These are phyloP conservation scores for Aurelia coerulea DNA, from an alignment of 30 jellyfish, hydroid and myxozoan species.

Conservation along the genomic window DNA sequence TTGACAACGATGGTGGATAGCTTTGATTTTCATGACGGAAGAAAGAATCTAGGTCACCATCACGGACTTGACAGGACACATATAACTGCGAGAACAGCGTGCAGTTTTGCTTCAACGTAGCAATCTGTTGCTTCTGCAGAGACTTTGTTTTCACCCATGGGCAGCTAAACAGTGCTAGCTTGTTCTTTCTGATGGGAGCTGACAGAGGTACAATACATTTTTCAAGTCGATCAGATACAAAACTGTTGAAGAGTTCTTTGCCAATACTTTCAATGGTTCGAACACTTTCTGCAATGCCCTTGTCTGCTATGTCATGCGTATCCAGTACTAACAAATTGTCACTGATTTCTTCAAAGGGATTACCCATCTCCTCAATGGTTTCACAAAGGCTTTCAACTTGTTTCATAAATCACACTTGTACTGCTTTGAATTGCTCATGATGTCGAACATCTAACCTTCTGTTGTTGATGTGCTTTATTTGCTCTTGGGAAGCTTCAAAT, in stretches of 20 bases:
- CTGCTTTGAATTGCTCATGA: constrained; percentile 36
- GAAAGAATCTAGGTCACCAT: constrained; percentile 43
- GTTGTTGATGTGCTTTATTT: not conserved
- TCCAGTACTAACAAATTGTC: not conserved
- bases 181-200: constrained; percentile 26
- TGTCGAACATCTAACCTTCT: not conserved
- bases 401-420: constrained; percentile 8
- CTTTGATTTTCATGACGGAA: constrained; percentile 47
- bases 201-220: not conserved
- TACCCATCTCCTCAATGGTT: constrained; percentile 18
- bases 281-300: not conserved
- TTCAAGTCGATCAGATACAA: constrained; percentile 9
- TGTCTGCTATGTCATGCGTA: too few species aligned
- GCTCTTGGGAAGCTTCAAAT: not conserved
- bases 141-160: constrained; percentile 6
- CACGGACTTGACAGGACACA: constrained; percentile 65
- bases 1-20: constrained; percentile 44
- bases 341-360: constrained; percentile 32
- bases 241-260: constrained; percentile 3
- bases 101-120: constrained; percentile 46
- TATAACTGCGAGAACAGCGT: constrained; percentile 60
- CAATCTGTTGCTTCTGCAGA: constrained; percentile 25
- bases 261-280: not conserved
- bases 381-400: not conserved
- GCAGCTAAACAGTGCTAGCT: constrained; percentile 30